Evolutionary conservation across 2,888 invertebrate genomes (phyloP), one percentile per base, ranked within the genome.

Genomic region (Smittia aterrima): DNA sequence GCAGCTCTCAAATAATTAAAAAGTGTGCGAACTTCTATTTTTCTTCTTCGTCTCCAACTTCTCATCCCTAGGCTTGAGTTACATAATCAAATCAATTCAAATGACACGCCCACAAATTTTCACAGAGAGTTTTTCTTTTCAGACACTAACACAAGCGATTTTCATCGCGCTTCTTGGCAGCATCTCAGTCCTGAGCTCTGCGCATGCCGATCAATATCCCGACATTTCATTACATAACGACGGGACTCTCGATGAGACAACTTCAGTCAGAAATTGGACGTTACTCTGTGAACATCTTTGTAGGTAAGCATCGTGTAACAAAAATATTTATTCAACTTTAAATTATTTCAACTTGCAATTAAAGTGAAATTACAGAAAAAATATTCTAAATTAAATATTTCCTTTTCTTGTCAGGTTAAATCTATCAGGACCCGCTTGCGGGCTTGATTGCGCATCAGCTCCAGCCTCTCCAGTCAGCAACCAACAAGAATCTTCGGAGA

Each of bases 281-380:
- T 81, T 81, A 81, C 80, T 82, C 80, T 83, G 83, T 79, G 79
- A 81, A 81, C 81, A 83, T 80, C 83, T 83, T 81, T 83, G 82
- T 81, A 82, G 83, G 83, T 83, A 81, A 83, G 83, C 82, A n/a
- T n/a, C n/a, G n/a, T n/a, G n/a, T n/a, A n/a, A n/a, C n/a, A n/a
- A n/a, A n/a, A n/a, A n/a, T n/a, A n/a, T n/a, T n/a, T n/a, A n/a
- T n/a, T n/a, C n/a, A n/a, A n/a, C 32, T 32, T 32, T 32, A 32
- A 32, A 32, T 32, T 9, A 32, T 32, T 32, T 20, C 1, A 62
- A 62, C 20, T 13, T 54, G 54, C 20, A 2, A 6, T 18, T 62
- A 20, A n/a, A 38, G 38, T 38, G 16, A 38, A 40, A 2, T 72
- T 32, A 3, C 32, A 3, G 3, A 32, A 3, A 32, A 32, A 32